phyloP scores from a whole-genome alignment of 2,113 vertebrate genomes.

The Natator depressus region DNA sequence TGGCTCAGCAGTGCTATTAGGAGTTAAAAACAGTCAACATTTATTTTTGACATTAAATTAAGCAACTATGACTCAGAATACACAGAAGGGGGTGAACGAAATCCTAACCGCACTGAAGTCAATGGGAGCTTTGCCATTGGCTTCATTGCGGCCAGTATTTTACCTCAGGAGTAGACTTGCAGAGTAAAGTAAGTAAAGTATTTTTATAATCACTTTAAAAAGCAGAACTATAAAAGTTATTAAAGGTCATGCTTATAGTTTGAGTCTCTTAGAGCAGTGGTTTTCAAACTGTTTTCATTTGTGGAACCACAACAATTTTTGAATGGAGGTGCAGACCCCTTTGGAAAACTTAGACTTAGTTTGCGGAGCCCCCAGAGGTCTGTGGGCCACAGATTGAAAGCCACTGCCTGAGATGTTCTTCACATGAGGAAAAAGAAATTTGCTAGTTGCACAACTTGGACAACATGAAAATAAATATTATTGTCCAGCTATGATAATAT shows the following conservation, averaged over 20 bases:
- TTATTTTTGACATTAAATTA: background rate
- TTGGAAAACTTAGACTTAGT: background rate
- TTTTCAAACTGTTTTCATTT: background rate
- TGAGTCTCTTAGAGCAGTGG: background rate
- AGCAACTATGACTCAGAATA: background rate
- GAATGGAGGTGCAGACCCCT: background rate
- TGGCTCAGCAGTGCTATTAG: background rate
- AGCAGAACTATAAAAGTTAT: background rate
- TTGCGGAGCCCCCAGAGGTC: background rate
- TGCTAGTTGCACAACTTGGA: background rate
- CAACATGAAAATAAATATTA: background rate
- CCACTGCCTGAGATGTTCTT: background rate
- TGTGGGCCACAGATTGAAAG: background rate
- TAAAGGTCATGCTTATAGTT: background rate
- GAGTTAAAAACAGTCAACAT: background rate
- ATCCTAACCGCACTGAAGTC: background rate
- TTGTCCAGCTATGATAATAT: background rate
- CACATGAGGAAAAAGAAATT: background rate
- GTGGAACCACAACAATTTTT: background rate
- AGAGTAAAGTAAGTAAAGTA: no score
- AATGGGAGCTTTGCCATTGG: background rate
- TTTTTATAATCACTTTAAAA: background rate
- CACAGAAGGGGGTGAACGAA: background rate
- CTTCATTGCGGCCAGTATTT: background rate
- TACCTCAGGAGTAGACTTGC: no score